Base-by-base conservation (phyloP, 2,888 invertebrate species). In the Linnaemya vulpina region DNA sequence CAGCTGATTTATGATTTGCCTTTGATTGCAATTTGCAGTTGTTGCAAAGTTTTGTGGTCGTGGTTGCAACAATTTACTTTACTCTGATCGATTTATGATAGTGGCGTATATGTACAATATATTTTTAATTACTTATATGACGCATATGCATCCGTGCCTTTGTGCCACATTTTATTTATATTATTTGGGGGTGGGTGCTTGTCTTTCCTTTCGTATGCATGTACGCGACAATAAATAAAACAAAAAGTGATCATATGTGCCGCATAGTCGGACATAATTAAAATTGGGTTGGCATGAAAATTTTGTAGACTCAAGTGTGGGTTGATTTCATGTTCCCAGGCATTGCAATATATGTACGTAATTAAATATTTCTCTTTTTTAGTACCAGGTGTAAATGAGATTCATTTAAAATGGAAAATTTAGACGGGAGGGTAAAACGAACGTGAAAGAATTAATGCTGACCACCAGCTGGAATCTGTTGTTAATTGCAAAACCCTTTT, bases 1-100 rank as follows among this genome's bases (percentile, higher is more conserved):
- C 88, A 87, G 88, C 87, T 87, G 88, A 88, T 88, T 88, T 88
- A 88, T 87, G 87, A 87, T 88, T 86, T 84, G 87, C 87, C 85
- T 83, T 84, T 88, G 88, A 88, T 88, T 88, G 88, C 88, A 87
- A 86, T 88, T 88, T 88, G 86, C 87, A 86, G 87, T 84, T 74
- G 77, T 75, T 73, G 74, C 46, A 75, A 67, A 74, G 80, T 63
- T 11, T 68, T 78, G 68, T 70, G 76, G 71, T 71, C 74, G 20
- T 60, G 60, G 65, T 74, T 76, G 73, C 65, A 75, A 68, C 78
- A 73, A 83, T 74, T 77, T 74, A 46, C 79, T 68, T 43, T 40
- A 43, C 30, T 68, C 46, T 65, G 74, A 76, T 76, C 77, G 84
- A 82, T 80, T 74, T 77, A 83, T 65, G 73, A 76, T 79, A 86